These are phyloP conservation scores for Enteromius afrohamiltoni DNA, from an alignment of 2,797 vertebrate genomes.

Conservation along the genomic window DNA sequence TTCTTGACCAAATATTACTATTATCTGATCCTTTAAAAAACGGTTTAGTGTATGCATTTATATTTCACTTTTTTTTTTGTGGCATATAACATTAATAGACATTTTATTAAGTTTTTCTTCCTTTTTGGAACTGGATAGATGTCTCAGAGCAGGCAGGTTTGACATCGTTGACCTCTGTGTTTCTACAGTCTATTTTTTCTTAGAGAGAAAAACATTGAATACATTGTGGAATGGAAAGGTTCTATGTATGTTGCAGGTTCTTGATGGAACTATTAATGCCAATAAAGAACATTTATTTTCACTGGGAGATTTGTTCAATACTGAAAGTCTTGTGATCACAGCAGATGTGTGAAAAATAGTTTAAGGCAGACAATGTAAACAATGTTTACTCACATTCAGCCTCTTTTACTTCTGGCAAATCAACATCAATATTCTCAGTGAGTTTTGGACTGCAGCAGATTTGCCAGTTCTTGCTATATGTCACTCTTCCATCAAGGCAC, in stretches of 20 bases:
- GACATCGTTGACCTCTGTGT: conserved; percentile 2
- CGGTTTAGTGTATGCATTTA: neutral
- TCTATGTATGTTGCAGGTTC: neutral
- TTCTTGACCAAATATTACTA: neutral
- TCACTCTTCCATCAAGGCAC: neutral
- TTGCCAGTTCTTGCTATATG: neutral
- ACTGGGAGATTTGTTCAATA: neutral
- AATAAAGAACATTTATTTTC: neutral
- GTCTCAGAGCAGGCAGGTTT: neutral
- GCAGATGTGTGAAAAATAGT: neutral
- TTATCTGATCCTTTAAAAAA: neutral
- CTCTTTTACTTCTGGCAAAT: neutral
- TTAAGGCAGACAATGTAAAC: neutral
- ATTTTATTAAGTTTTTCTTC: neutral
- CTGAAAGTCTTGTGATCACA: neutral
- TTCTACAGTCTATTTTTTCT: too few species aligned
- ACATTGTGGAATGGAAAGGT: neutral
- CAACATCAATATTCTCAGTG: neutral
- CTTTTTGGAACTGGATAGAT: conserved; percentile 3
- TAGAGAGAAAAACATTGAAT: neutral
- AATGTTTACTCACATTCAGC: neutral
- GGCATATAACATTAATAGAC: neutral
- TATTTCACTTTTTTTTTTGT: neutral
- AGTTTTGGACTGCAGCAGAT: neutral
- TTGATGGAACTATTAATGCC: neutral